A percentile compares a stretch with the other conserved stretches of the same genome.
Conservation (phyloP, 2,888 invertebrate genomes). For the Acanthococcus lagerstroemiae region DNA sequence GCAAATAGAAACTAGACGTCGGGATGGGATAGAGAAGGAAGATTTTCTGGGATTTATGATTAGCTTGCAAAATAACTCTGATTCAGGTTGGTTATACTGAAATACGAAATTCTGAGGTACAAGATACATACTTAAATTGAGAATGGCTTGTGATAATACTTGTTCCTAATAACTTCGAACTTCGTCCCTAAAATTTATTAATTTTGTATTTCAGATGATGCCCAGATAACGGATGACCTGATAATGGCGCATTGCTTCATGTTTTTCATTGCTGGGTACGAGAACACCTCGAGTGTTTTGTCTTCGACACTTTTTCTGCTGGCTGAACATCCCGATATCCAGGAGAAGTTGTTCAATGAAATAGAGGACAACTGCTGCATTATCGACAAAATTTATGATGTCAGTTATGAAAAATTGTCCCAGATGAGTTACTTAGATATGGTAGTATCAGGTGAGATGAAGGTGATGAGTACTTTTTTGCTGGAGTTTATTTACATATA, state of each 20-base stretch:
- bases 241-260: conserved; percentile 44
- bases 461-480: background rate
- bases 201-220: conserved; percentile 10
- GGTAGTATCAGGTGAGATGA: conserved; percentile 45
- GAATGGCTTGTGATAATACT: too few species aligned
- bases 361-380: conserved; percentile 43
- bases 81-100: background rate
- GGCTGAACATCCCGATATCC: conserved; percentile 46
- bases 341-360: conserved; percentile 46
- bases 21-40: background rate
- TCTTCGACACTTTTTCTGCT: conserved; percentile 50
- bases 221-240: conserved; percentile 42
- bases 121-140: background rate
- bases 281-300: conserved; percentile 49
- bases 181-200: too few species aligned
- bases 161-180: too few species aligned
- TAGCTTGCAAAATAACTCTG: background rate
- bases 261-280: conserved; percentile 48
- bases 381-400: conserved; percentile 40
- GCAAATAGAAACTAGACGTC: background rate
- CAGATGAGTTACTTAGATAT: conserved; percentile 48
- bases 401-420: conserved; percentile 46
- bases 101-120: background rate
- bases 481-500: too few species aligned
- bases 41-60: conserved; percentile 4